Conservation (phyloP, 1,140 invertebrate species). For the Aphidius ervi region DNA sequence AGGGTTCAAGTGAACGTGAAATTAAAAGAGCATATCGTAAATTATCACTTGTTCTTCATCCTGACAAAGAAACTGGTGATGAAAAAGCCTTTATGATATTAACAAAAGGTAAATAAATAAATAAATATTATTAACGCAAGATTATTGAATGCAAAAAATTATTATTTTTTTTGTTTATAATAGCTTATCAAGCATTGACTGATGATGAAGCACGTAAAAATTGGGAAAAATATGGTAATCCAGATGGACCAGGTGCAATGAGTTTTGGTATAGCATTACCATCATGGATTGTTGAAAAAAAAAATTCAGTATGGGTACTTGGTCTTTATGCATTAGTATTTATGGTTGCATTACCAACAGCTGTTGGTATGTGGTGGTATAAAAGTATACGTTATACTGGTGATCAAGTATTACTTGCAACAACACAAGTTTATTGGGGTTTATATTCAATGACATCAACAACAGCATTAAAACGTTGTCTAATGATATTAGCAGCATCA, state of each 20-base stretch:
- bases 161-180: constrained; percentile 28
- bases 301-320: constrained; percentile 97
- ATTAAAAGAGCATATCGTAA: constrained; percentile 96
- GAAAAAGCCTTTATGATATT: constrained; percentile 96
- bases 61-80: constrained; percentile 96
- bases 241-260: constrained; percentile 97
- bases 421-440: constrained; percentile 92
- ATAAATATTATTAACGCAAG: too few relatives aligned
- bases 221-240: constrained; percentile 99
- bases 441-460: constrained; percentile 94
- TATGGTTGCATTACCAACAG: constrained; percentile 93
- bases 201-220: constrained; percentile 96
- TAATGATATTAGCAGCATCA: constrained; percentile 95
- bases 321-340: constrained; percentile 95
- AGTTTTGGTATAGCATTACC: constrained; percentile 98
- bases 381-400: constrained; percentile 89
- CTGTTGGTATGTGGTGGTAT: constrained; percentile 98
- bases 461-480: constrained; percentile 89
- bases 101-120: constrained; percentile 79
- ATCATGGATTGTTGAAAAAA: constrained; percentile 99
- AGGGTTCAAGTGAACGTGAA: constrained; percentile 79
- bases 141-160: too few relatives aligned
- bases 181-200: constrained; percentile 76
- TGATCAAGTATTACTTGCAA: constrained; percentile 82
- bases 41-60: constrained; percentile 90